Evolutionary conservation across 2,888 invertebrate genomes (phyloP).

Genomic region (Pachydiplax longipennis): DNA sequence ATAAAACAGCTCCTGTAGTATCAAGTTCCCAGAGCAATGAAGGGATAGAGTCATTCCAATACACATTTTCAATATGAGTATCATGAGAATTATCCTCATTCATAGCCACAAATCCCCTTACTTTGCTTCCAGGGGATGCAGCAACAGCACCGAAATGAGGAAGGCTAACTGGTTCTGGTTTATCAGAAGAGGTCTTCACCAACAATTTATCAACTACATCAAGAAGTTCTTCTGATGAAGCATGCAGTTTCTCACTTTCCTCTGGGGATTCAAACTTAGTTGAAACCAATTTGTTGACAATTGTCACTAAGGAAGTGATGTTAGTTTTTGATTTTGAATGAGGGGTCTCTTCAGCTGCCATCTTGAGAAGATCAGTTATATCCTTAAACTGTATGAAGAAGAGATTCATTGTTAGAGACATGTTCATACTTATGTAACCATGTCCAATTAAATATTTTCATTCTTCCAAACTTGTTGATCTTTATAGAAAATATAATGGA

Average conservation of each 20-base stretch:
- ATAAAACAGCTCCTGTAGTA: not conserved
- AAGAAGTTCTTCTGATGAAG: not conserved
- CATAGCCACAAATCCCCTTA: not conserved
- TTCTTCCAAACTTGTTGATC: too few species aligned
- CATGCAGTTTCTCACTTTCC: not conserved
- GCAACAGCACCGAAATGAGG: constrained; percentile 22
- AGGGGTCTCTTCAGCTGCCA: constrained; percentile 25
- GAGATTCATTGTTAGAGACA: not conserved
- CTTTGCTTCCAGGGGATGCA: not conserved
- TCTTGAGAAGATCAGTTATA: not conserved
- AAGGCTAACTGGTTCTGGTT: not conserved
- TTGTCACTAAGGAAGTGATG: constrained; percentile 39
- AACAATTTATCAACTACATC: constrained; percentile 5
- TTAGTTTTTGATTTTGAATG: constrained; percentile 3
- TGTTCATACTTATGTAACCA: too few species aligned
- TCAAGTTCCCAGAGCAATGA: not conserved
- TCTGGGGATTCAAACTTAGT: not conserved
- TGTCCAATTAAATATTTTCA: too few species aligned
- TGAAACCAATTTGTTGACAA: constrained; percentile 4
- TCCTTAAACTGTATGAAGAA: not conserved
- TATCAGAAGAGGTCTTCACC: not conserved
- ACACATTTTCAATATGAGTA: not conserved
- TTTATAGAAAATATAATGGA: too few species aligned
- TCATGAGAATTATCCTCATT: not conserved
- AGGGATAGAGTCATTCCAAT: not conserved